Evolutionary conservation across 2,113 vertebrate species (phyloP), one percentile per base, ranked within the genome.

Genomic region (Asarcornis scutulata): DNA sequence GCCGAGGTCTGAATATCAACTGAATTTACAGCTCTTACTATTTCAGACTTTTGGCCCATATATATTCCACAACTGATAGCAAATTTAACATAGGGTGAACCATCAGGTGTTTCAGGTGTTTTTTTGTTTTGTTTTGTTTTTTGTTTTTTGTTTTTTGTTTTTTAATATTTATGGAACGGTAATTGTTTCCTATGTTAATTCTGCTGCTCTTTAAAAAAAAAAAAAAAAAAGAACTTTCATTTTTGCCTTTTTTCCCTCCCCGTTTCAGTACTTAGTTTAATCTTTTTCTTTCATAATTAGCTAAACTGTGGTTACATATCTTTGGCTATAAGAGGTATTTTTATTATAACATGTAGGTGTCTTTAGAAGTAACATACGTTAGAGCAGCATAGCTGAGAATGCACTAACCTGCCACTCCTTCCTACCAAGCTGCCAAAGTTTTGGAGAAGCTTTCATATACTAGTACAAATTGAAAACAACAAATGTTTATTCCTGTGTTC

Each of bases 291-390:
- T 75, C 78, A 64, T 71, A 82, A 84, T 92, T 82, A 74, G 36
- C 77, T 89, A 86, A n/a, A 87, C 20, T 74, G 34, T 23, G 52
- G 69, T 89, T 87, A 88, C 14, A 0, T 22, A 75, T 74, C 89
- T 85, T 95, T 46, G 82, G 79, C 87, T 96, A 36, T 15, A 88
- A 75, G 53, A 63, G 13, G 16, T 93, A 87, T 75, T 96, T 96
- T 94, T 91, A 69, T 79, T 95, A 55, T 62, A 88, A 94, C 22
- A 83, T 1, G 23, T 69, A 88, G 86, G 31, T 89, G 76, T 91
- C 60, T 86, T 87, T 72, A 92, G 93, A 96, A 95, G 77, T 75
- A 95, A 91, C 27, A 62, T 13, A 77, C 66, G 40, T 89, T 75
- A 92, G 42, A 92, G 60, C 63, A 91, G 68, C 63, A 59, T 5